These are phyloP conservation scores for Lamproptera curius DNA, from an alignment of 2,888 invertebrate species.

Conservation along the genomic window DNA sequence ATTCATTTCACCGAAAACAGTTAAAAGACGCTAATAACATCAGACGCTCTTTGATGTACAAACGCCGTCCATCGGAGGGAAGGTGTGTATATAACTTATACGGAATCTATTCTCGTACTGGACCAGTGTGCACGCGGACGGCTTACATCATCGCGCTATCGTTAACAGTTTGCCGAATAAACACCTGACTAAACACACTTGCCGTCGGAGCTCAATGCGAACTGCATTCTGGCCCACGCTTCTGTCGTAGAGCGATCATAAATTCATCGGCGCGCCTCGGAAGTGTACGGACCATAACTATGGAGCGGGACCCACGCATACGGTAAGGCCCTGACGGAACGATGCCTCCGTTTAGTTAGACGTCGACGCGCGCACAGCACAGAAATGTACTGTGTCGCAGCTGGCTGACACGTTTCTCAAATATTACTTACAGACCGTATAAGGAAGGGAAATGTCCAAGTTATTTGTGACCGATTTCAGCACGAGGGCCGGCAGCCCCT, in stretches of 20 bases:
- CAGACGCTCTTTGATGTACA: too few species aligned
- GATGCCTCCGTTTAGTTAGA: slow-evolving; percentile 55
- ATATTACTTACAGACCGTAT: slow-evolving; percentile 37
- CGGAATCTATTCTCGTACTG: slow-evolving; percentile 4
- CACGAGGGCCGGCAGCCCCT: slow-evolving; percentile 48
- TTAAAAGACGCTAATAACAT: too few species aligned
- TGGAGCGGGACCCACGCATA: slow-evolving; percentile 71
- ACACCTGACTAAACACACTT: slow-evolving; percentile 30
- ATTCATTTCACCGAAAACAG: too few species aligned
- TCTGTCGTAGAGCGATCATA: slow-evolving; percentile 46
- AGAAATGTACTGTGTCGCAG: slow-evolving; percentile 37
- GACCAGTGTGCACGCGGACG: slow-evolving; percentile 8
- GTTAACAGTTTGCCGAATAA: slow-evolving; percentile 27
- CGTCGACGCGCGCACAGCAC: slow-evolving; percentile 53
- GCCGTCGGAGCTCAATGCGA: slow-evolving; percentile 55
- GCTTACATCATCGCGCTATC: slow-evolving; percentile 20
- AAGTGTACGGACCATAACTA: slow-evolving; percentile 68
- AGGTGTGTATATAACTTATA: not conserved
- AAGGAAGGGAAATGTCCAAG: slow-evolving; percentile 51
- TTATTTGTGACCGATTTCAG: slow-evolving; percentile 58
- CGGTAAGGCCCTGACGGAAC: slow-evolving; percentile 49
- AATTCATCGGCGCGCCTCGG: slow-evolving; percentile 72
- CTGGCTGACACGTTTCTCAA: slow-evolving; percentile 46
- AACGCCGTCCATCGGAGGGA: too few species aligned
- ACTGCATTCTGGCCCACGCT: slow-evolving; percentile 59